Evolutionary conservation across 2,888 invertebrate genomes (phyloP), one percentile per base, ranked within the genome.

Genomic region (Nemotelus nigrinus): DNA sequence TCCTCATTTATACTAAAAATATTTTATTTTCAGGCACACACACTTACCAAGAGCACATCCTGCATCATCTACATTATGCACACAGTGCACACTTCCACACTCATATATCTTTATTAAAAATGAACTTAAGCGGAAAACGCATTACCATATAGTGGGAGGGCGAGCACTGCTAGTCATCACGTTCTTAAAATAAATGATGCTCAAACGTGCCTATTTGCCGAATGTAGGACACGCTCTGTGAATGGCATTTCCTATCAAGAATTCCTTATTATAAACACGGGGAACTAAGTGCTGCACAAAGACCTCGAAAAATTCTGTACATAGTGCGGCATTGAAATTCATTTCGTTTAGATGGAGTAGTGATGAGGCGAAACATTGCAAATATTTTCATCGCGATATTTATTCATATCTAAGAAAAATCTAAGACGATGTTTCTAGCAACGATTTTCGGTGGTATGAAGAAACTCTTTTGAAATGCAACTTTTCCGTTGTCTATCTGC

Each of bases 141-240:
- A 70, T 70, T 70, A 53, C 70, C 70, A 70, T 70, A 55, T 43
- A 64, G 64, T 39, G 39, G 47, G 63, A 63, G n/a, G 48, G 64
- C 8, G 10, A 47, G 47, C 64, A 64, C 48, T 53, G 48, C 25
- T 48, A 75, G 60, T 63, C 75, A 50, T 53, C 75, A 75, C 75
- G 75, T 75, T 65, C 57, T 68, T 77, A 77, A 77, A 77, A 77
- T 77, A 77, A 77, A 77, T 77, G 76, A 77, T 55, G 67, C 68
- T 68, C 68, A 77, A 76, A 76, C 76, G 76, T 77, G 76, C 76
- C 76, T 77, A 67, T 77, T 77, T 77, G 47, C 67, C n/a, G 39
- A 67, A 77, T 65, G 76, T 75, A 64, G 67, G 65, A 47, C 68
- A 77, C 58, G 55, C 57, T 25, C 25, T 39, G 53, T 68, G 65